Evolutionary conservation across 2,888 invertebrate species (phyloP).

Genomic region (Neoascia interrupta): DNA sequence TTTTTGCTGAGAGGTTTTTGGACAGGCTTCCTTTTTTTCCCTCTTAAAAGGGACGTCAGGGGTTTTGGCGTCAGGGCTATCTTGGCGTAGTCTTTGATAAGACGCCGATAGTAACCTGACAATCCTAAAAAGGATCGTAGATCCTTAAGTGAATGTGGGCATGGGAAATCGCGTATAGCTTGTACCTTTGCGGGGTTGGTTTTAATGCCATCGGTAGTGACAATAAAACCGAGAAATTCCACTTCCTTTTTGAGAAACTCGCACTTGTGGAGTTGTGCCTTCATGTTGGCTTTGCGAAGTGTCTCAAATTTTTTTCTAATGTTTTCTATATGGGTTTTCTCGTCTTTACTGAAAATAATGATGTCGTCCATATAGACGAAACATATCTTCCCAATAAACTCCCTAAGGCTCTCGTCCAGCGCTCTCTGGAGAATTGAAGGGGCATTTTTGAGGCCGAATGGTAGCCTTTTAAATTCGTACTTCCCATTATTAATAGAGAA

Average conservation of each 20-base stretch:
- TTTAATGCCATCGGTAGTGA: slow-evolving; percentile 16
- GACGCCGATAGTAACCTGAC: slow-evolving; percentile 38
- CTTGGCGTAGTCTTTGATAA: slow-evolving; percentile 31
- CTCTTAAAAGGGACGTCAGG: slow-evolving; percentile 38
- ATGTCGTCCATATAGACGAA: neutral
- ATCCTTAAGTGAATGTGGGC: slow-evolving; percentile 31
- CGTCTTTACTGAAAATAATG: neutral
- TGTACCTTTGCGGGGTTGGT: slow-evolving; percentile 30
- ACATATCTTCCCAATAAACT: neutral
- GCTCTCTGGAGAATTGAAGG: neutral
- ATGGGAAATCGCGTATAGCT: slow-evolving; percentile 7
- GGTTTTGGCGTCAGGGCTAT: slow-evolving; percentile 42
- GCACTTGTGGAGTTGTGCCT: slow-evolving; percentile 46
- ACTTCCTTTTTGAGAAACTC: slow-evolving; percentile 40
- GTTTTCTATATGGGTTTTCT: neutral
- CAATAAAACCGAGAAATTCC: slow-evolving; percentile 54
- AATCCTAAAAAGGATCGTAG: slow-evolving; percentile 28
- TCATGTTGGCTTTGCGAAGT: slow-evolving; percentile 11
- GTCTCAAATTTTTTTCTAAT: neutral
- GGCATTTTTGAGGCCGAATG: neutral
- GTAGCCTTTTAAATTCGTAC: neutral
- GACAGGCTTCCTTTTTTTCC: slow-evolving; percentile 29
- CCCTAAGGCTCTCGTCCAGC: neutral
- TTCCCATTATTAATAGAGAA: neutral
- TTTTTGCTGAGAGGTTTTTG: slow-evolving; percentile 26